phyloP scores from a whole-genome alignment of 2,113 vertebrate genomes.

The Thermophis baileyi region DNA sequence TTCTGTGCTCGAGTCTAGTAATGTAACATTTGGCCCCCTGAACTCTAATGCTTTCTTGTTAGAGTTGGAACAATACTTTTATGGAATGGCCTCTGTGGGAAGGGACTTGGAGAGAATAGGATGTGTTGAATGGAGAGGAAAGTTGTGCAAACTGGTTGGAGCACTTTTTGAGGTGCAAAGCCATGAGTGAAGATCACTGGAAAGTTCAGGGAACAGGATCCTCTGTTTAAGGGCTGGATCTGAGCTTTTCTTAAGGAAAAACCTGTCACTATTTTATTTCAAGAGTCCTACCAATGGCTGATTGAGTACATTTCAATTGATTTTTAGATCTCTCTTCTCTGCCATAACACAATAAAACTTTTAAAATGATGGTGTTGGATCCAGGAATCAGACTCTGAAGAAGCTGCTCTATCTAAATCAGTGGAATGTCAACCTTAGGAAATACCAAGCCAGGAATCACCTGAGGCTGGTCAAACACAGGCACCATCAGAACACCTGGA shows the following conservation, averaged over 20 bases:
- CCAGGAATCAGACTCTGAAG: not conserved
- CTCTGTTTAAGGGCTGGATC: not conserved
- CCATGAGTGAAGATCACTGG: not conserved
- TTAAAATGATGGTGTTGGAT: not conserved
- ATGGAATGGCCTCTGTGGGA: not conserved
- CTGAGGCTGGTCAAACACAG: not conserved
- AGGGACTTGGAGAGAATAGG: not conserved
- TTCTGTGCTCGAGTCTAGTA: not conserved
- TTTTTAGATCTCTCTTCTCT: not conserved
- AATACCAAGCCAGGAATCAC: not conserved
- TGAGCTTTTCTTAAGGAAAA: not conserved
- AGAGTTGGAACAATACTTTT: not conserved
- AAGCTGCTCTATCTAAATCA: not conserved
- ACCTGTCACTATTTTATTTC: not conserved
- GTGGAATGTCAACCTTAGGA: not conserved
- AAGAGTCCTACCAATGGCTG: not conserved
- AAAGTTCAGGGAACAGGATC: not conserved
- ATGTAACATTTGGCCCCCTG: not conserved
- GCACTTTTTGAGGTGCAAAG: not conserved
- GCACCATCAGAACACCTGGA: not conserved
- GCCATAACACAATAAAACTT: not conserved
- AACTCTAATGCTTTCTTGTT: not conserved
- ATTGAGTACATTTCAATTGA: not conserved
- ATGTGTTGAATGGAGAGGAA: not conserved
- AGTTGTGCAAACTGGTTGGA: not conserved